A percentile compares a stretch with the other conserved stretches of the same genome.
These are phyloP conservation scores for Syrmaticus mikado DNA, from an alignment of 2,113 vertebrate species.

Conservation along the genomic window DNA sequence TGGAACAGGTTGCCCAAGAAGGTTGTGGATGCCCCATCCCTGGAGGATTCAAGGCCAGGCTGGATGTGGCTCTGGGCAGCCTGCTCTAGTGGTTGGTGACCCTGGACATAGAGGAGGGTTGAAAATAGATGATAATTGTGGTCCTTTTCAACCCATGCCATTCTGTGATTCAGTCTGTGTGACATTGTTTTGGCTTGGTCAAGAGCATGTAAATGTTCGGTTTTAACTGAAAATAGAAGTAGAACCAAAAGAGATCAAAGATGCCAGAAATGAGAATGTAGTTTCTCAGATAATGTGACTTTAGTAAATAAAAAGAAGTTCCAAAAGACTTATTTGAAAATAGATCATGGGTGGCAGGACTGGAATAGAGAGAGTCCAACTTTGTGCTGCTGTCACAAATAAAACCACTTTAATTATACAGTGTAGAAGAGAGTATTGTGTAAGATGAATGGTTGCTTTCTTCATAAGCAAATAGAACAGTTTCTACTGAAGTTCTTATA, in stretches of 20 bases:
- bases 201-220: neutral
- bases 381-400: neutral
- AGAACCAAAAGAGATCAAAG: neutral
- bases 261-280: neutral
- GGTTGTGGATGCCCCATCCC: too few relatives aligned
- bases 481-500: neutral
- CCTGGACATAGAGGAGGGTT: too few relatives aligned
- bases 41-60: too few relatives aligned
- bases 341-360: accelerated
- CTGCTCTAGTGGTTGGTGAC: too few relatives aligned
- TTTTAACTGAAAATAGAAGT: neutral
- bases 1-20: too few relatives aligned
- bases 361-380: neutral
- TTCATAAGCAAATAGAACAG: neutral
- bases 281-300: neutral
- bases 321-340: accelerated
- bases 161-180: neutral
- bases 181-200: neutral
- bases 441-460: neutral
- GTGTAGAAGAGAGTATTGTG: neutral
- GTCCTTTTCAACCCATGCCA: too few relatives aligned
- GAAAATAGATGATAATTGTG: too few relatives aligned
- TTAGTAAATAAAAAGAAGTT: neutral
- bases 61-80: too few relatives aligned
- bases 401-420: neutral